Percentiles rank a stretch among this genome's conserved stretches.
These are phyloP conservation scores for Phalacrocorax carbo DNA, from an alignment of 2,113 vertebrate species.

Conservation along the genomic window DNA sequence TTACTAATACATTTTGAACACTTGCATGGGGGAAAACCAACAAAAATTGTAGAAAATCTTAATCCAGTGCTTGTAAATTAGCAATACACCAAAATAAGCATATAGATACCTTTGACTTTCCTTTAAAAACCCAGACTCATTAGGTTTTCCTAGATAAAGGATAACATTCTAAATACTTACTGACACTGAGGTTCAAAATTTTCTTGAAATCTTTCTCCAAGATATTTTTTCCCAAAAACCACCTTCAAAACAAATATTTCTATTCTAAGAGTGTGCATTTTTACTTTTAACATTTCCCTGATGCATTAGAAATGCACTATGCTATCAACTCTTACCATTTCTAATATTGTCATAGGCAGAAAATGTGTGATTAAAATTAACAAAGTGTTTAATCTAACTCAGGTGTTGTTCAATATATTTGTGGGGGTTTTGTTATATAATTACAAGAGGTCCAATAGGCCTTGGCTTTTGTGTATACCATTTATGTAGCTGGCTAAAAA, in stretches of 20 bases:
- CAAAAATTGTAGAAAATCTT: background rate
- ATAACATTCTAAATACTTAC: background rate
- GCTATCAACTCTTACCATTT: background rate
- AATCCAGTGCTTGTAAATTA: background rate
- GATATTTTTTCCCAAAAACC: background rate
- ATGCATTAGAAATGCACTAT: background rate
- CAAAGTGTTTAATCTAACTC: background rate
- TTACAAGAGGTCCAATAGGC: background rate
- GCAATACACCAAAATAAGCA: background rate
- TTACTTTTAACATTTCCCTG: background rate
- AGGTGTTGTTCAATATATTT: background rate
- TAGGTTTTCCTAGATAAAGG: background rate
- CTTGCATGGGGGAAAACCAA: background rate
- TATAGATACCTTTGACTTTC: background rate
- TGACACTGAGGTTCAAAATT: background rate
- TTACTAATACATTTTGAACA: background rate
- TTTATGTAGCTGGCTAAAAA: background rate
- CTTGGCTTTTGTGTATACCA: background rate
- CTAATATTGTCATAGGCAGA: background rate
- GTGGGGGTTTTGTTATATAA: background rate
- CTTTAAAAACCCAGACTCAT: background rate
- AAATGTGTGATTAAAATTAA: background rate
- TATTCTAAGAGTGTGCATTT: background rate
- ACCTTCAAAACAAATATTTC: background rate
- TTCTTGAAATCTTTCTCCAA: background rate